Evolutionary conservation across 2,888 invertebrate species (phyloP).

Genomic region (Bombylius major): DNA sequence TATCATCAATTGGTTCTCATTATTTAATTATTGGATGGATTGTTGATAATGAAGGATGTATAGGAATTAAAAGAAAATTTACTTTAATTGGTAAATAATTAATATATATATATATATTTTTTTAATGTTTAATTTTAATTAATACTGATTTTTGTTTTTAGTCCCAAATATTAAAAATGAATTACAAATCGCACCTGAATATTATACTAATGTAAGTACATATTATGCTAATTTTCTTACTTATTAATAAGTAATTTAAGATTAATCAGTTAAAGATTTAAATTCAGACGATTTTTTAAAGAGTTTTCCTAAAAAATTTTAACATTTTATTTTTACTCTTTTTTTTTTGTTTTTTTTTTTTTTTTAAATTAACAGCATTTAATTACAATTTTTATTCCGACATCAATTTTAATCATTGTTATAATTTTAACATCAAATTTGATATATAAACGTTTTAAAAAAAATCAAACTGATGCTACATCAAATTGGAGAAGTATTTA

Average conservation of each 20-base stretch:
- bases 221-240: too few species aligned
- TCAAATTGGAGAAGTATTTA: slow-evolving; percentile 18
- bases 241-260: too few species aligned
- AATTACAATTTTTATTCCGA: slow-evolving; percentile 3
- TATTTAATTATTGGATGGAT: slow-evolving; percentile 22
- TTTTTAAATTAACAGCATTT: not conserved
- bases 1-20: slow-evolving; percentile 5
- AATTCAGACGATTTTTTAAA: too few species aligned
- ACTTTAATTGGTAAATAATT: slow-evolving; percentile 21
- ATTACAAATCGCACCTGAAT: not conserved
- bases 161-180: slow-evolving; percentile 5
- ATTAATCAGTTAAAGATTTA: too few species aligned
- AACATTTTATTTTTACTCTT: too few species aligned
- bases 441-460: slow-evolving; percentile 4
- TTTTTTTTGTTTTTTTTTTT: too few species aligned
- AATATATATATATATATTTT: not conserved
- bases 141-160: slow-evolving; percentile 4
- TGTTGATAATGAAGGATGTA: slow-evolving; percentile 23
- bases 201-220: not conserved
- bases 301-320: too few species aligned
- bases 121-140: not conserved
- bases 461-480: not conserved
- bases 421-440: not conserved
- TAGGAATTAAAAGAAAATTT: slow-evolving; percentile 20
- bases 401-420: not conserved